These are phyloP conservation scores for Ancistrus triradiatus DNA, from an alignment of 2,113 vertebrate genomes.

Conservation along the genomic window DNA sequence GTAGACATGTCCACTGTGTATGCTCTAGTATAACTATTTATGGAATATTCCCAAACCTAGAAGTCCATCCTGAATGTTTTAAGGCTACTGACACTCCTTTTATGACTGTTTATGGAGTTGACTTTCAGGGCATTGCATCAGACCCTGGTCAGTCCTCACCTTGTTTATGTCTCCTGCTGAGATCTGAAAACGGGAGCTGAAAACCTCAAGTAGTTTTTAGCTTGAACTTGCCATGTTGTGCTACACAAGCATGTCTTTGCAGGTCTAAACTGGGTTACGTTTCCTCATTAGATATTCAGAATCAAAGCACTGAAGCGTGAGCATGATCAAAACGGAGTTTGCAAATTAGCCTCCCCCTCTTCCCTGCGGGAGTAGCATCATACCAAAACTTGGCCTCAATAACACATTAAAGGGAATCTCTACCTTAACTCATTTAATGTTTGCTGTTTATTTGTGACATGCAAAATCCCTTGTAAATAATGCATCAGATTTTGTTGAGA, in stretches of 20 bases:
- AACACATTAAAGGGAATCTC: not conserved
- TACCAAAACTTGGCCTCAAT: not conserved
- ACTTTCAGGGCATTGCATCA: constrained; percentile 39
- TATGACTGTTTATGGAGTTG: constrained; percentile 3
- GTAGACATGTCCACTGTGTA: not conserved
- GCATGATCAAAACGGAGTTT: not conserved
- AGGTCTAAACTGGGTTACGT: not conserved
- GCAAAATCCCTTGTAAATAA: too few relatives aligned
- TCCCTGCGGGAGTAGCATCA: not conserved
- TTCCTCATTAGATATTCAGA: not conserved
- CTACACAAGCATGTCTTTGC: not conserved
- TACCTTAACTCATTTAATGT: too few relatives aligned
- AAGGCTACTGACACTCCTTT: not conserved
- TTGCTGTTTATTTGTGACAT: too few relatives aligned
- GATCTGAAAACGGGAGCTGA: constrained; percentile 2
- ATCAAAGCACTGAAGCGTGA: not conserved
- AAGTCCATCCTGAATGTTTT: not conserved
- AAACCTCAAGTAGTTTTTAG: not conserved
- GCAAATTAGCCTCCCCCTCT: not conserved
- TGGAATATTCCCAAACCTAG: not conserved
- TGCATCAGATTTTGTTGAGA: too few relatives aligned
- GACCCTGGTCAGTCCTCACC: constrained; percentile 2
- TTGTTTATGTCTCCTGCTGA: not conserved
- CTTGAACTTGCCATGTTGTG: not conserved
- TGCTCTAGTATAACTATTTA: not conserved